A percentile compares a stretch with the other conserved stretches of the same genome.
Evolutionary conservation across 1,140 invertebrate genomes (phyloP).

Genomic region (Hesperophylax magnus): DNA sequence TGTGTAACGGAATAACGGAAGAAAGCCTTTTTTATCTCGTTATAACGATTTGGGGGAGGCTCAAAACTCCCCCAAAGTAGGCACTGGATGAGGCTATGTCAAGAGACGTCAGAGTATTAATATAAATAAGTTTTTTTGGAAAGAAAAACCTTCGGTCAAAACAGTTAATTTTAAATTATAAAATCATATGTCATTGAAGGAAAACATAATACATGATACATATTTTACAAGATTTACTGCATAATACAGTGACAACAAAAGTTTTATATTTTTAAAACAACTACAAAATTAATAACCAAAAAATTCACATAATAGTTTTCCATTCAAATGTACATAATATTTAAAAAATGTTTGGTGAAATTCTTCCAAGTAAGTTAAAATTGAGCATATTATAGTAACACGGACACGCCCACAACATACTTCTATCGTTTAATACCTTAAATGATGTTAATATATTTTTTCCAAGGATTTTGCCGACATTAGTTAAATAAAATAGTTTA

Average conservation of each 20-base stretch:
- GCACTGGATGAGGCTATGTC: neutral
- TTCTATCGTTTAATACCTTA: too few species aligned
- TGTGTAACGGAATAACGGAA: slow-evolving; percentile 28
- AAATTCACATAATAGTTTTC: too few species aligned
- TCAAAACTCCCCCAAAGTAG: neutral
- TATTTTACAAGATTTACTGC: too few species aligned
- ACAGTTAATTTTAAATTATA: neutral
- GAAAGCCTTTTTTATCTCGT: slow-evolving; percentile 23
- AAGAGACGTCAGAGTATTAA: neutral
- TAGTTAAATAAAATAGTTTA: too few species aligned
- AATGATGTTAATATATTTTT: too few species aligned
- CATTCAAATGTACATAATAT: too few species aligned
- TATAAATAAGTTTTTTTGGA: neutral
- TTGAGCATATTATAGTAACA: neutral
- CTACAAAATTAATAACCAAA: too few species aligned
- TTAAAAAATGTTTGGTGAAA: neutral
- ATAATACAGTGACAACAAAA: too few species aligned
- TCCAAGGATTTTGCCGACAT: too few species aligned
- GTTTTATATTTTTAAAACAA: too few species aligned
- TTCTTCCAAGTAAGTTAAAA: neutral
- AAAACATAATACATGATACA: too few species aligned
- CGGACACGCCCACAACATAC: too few species aligned
- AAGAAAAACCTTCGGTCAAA: neutral
- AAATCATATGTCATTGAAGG: neutral
- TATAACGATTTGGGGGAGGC: slow-evolving; percentile 15